Conservation (phyloP, 2,797 vertebrate genomes). For the Sardinella longiceps region DNA sequence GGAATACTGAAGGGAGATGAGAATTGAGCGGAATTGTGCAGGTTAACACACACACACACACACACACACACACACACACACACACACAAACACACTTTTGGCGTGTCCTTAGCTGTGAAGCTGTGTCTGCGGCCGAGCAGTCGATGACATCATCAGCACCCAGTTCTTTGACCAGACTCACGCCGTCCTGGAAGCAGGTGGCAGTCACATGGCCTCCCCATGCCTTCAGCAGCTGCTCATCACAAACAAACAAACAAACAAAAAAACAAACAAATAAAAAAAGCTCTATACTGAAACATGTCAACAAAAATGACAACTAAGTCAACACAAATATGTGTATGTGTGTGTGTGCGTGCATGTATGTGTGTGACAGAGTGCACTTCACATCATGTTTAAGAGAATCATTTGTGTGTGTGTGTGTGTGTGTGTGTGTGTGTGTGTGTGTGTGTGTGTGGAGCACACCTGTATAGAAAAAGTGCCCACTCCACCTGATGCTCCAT, state of each 20-base stretch:
- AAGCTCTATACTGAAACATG: background rate
- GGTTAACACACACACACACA: background rate
- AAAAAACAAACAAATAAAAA: no score
- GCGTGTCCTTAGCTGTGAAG: slow-evolving; percentile 75
- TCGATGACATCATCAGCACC: slow-evolving; percentile 88
- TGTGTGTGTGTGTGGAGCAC: background rate
- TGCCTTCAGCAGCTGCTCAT: slow-evolving; percentile 84
- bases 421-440: slow-evolving; percentile 8
- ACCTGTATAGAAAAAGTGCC: slow-evolving; percentile 78
- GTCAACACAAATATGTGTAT: background rate
- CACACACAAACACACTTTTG: slow-evolving; percentile 73
- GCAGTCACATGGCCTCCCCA: slow-evolving; percentile 90
- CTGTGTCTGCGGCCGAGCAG: slow-evolving; percentile 77
- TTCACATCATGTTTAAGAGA: no score
- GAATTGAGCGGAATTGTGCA: no score
- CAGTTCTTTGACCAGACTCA: slow-evolving; percentile 80
- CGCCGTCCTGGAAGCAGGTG: slow-evolving; percentile 88
- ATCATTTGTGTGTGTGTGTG: background rate
- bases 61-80: background rate
- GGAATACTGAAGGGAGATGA: no score
- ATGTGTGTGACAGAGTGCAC: no score
- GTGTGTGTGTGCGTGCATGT: no score
- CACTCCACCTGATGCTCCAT: slow-evolving; percentile 80
- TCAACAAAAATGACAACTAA: background rate
- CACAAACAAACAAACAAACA: background rate